Conservation (phyloP, 2,888 invertebrate genomes). For the Oxyscelio sp. region DNA sequence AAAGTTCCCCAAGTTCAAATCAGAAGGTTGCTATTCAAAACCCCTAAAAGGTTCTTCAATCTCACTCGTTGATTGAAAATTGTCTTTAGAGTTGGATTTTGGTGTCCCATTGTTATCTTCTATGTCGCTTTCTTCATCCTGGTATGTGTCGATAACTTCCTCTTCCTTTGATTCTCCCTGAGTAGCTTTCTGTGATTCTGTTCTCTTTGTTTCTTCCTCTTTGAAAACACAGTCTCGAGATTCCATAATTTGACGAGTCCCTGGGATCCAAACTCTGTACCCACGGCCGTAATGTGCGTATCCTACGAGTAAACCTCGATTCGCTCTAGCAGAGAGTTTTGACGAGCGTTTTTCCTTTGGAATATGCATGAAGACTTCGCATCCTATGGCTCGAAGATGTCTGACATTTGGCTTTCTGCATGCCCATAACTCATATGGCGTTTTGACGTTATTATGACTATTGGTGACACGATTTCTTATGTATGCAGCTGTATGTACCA, state of each 20-base stretch:
- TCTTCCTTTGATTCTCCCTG: neutral
- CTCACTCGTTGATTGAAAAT: neutral
- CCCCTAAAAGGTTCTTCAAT: neutral
- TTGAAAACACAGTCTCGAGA: neutral
- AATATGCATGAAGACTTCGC: slow-evolving; percentile 44
- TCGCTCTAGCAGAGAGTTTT: slow-evolving; percentile 53
- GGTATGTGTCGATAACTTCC: neutral
- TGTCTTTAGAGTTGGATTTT: neutral
- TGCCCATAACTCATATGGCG: slow-evolving; percentile 49
- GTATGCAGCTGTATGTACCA: slow-evolving; percentile 49
- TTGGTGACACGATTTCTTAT: slow-evolving; percentile 39
- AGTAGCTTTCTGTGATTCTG: neutral
- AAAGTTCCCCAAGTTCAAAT: too few species aligned
- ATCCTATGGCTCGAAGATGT: slow-evolving; percentile 45
- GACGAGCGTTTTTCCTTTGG: slow-evolving; percentile 37
- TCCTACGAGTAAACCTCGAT: slow-evolving; percentile 52
- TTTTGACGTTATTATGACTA: slow-evolving; percentile 21
- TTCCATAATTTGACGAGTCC: slow-evolving; percentile 27
- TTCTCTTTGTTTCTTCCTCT: neutral
- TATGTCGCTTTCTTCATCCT: neutral
- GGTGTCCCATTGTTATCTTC: neutral
- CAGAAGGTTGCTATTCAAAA: neutral
- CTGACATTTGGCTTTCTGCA: slow-evolving; percentile 40
- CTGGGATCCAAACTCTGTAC: slow-evolving; percentile 59
- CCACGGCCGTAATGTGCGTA: slow-evolving; percentile 56